A percentile compares a stretch with the other conserved stretches of the same genome.
These are phyloP conservation scores for Chamaea fasciata DNA, from an alignment of 2,113 vertebrate species.

Conservation along the genomic window DNA sequence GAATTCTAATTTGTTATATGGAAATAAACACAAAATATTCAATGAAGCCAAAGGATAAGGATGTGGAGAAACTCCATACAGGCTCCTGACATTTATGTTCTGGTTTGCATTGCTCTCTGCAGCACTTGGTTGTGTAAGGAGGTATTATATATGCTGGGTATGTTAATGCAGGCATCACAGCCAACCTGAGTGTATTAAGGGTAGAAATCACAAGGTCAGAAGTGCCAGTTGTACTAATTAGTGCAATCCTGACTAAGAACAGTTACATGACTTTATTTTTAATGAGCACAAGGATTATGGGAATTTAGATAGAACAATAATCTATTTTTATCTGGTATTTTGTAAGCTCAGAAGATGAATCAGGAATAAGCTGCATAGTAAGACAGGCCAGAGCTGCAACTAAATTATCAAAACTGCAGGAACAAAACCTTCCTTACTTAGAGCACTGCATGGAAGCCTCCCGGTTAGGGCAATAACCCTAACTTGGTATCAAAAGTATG, in stretches of 20 bases:
- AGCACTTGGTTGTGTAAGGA: background rate
- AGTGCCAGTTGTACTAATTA: constrained; percentile 1
- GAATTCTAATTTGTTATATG: background rate
- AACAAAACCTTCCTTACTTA: background rate
- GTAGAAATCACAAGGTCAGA: constrained; percentile 28
- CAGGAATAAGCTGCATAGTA: background rate
- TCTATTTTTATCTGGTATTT: constrained; percentile 41
- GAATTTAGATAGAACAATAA: constrained; percentile 28
- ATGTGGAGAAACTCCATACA: background rate
- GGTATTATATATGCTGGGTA: background rate
- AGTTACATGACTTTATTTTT: constrained; percentile 29
- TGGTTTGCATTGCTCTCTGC: background rate
- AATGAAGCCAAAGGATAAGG: background rate
- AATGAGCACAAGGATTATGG: constrained; percentile 45
- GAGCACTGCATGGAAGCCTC: background rate
- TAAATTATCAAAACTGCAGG: background rate
- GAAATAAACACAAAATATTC: background rate
- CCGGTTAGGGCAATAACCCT: background rate
- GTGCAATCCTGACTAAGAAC: constrained; percentile 31
- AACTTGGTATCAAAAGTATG: background rate
- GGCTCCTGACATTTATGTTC: background rate
- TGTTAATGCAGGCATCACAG: background rate
- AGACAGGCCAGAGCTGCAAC: background rate
- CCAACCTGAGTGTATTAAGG: background rate
- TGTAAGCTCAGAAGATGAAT: constrained; percentile 22